Percentiles rank a stretch among this genome's conserved stretches.
phyloP scores from a whole-genome alignment of 2,113 vertebrate genomes.

The Centropristis striata region DNA sequence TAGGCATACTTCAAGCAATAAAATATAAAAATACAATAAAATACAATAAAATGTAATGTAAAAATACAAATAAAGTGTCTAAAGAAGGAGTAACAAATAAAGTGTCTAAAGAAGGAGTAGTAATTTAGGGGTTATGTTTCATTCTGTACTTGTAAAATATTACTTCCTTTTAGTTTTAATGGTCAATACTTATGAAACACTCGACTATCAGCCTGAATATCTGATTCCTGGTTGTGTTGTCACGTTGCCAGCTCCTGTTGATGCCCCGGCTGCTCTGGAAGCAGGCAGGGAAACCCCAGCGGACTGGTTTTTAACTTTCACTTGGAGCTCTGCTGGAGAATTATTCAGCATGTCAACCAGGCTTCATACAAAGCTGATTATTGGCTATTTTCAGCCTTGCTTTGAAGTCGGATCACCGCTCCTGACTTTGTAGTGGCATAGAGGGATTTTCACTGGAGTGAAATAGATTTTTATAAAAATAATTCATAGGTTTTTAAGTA shows the following conservation, averaged over 20 bases:
- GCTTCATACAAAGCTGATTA: conserved; percentile 71
- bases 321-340: conserved; percentile 39
- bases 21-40: too few species aligned
- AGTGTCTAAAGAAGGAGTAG: too few species aligned
- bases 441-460: conserved; percentile 34
- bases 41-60: too few species aligned
- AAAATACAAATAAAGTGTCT: too few species aligned
- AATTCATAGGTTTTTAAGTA: conserved; percentile 30
- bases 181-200: too few species aligned
- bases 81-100: too few species aligned
- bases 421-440: conserved; percentile 10
- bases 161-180: too few species aligned
- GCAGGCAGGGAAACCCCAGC: conserved; percentile 1
- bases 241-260: not conserved
- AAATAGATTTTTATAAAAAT: conserved; percentile 51
- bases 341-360: conserved; percentile 50
- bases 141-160: too few species aligned
- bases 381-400: conserved; percentile 64
- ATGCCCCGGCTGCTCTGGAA: not conserved
- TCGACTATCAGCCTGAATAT: not conserved
- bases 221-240: not conserved
- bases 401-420: conserved; percentile 62
- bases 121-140: too few species aligned
- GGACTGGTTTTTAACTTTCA: not conserved
- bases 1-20: too few species aligned